Conservation (phyloP, 53 echinoderm and acorn worm genomes). For the Luidia sarsii region DNA sequence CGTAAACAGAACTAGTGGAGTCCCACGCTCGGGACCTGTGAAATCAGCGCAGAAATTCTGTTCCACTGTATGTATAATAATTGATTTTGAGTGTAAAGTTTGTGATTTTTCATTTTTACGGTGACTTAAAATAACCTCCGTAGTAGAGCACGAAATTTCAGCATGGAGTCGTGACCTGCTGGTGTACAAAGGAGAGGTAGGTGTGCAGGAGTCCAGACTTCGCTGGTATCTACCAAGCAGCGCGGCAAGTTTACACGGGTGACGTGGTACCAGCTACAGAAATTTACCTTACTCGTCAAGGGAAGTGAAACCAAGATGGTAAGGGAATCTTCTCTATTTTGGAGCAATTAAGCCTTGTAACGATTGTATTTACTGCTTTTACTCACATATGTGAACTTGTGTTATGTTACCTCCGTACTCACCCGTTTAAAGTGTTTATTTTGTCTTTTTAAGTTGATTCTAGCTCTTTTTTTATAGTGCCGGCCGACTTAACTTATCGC, state of each 20-base stretch:
- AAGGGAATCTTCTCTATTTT: conserved; percentile 6
- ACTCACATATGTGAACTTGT: background rate
- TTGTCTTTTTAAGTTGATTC: background rate
- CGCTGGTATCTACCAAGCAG: background rate
- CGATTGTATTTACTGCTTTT: background rate
- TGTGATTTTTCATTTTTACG: too few relatives aligned
- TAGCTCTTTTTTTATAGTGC: background rate
- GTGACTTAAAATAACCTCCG: too few relatives aligned
- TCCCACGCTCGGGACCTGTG: too few relatives aligned
- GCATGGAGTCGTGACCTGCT: too few relatives aligned
- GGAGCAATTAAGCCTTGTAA: background rate
- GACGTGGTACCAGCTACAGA: background rate
- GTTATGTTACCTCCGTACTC: background rate
- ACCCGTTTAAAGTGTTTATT: too few relatives aligned
- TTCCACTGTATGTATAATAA: too few relatives aligned
- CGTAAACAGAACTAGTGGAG: too few relatives aligned
- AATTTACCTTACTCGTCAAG: background rate
- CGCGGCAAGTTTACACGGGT: too few relatives aligned
- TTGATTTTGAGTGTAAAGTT: too few relatives aligned
- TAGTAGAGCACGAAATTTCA: too few relatives aligned
- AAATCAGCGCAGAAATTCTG: too few relatives aligned
- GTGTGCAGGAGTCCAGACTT: background rate
- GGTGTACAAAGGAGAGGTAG: too few relatives aligned
- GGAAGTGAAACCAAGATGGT: conserved; percentile 24
- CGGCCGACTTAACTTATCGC: background rate